Conservation (phyloP, 2,888 invertebrate genomes). For the Mellilla xanthometata region DNA sequence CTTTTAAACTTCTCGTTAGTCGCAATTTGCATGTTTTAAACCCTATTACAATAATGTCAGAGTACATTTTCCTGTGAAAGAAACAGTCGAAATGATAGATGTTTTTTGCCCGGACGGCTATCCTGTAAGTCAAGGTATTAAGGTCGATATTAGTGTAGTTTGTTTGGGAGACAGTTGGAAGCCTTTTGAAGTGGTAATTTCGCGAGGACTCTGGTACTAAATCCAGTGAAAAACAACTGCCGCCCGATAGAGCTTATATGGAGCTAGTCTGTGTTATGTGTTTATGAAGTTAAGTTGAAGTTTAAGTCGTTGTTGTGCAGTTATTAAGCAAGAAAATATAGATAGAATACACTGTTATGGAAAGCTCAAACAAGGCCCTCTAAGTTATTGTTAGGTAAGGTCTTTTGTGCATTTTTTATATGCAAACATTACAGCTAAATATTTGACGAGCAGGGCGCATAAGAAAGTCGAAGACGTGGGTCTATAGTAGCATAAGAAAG, state of each 20-base stretch:
- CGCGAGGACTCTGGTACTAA: slow-evolving; percentile 8
- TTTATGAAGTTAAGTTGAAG: no score
- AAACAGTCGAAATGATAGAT: slow-evolving; percentile 4
- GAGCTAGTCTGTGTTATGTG: no score
- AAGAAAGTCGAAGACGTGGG: no score
- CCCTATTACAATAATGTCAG: slow-evolving; percentile 3
- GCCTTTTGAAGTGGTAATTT: slow-evolving; percentile 16
- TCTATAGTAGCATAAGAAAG: no score
- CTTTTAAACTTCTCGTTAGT: slow-evolving; percentile 18
- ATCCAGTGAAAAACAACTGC: slow-evolving; percentile 11
- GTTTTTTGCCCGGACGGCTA: slow-evolving; percentile 2
- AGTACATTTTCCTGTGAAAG: slow-evolving; percentile 1
- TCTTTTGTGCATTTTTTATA: no score
- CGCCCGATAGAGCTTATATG: neutral
- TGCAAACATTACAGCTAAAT: no score
- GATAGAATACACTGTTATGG: no score
- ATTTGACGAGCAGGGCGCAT: no score
- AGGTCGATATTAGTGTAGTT: slow-evolving; percentile 1
- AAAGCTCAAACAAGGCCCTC: no score
- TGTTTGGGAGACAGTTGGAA: slow-evolving; percentile 5
- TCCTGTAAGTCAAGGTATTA: slow-evolving; percentile 1
- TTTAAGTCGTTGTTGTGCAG: no score
- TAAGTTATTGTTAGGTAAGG: no score
- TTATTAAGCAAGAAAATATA: no score
- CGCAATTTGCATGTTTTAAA: slow-evolving; percentile 1